A percentile compares a stretch with the other conserved stretches of the same genome.
Evolutionary conservation across 1,140 invertebrate species (phyloP).

Genomic region (Cheumatopsyche charites): DNA sequence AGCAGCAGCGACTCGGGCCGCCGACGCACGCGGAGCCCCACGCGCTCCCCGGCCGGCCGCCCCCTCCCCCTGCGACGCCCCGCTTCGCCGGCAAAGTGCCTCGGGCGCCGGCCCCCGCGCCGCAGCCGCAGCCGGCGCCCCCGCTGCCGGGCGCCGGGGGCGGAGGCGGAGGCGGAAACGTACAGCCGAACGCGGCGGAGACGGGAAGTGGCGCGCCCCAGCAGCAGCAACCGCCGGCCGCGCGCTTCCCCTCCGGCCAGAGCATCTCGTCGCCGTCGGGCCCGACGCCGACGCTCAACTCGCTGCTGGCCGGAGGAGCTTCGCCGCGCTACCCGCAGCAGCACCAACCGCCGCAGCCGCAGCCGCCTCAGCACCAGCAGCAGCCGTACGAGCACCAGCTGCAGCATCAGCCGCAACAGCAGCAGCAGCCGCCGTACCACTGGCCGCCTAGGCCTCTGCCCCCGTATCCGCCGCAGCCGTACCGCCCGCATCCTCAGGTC

Average conservation of each 20-base stretch:
- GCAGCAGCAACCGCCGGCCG: constrained; percentile 48
- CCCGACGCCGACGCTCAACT: constrained; percentile 90
- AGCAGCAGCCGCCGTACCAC: constrained; percentile 54
- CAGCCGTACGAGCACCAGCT: constrained; percentile 58
- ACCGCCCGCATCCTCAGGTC: constrained; percentile 51
- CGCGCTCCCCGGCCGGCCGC: constrained; percentile 64
- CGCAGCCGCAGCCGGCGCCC: constrained; percentile 49
- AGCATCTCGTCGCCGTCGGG: constrained; percentile 77
- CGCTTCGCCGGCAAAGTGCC: too few species aligned
- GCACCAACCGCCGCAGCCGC: constrained; percentile 64
- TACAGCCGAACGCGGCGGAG: constrained; percentile 55
- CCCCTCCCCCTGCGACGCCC: constrained; percentile 55
- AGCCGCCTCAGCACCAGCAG: constrained; percentile 58
- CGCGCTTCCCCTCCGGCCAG: constrained; percentile 69
- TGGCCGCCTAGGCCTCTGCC: constrained; percentile 57
- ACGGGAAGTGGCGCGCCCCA: constrained; percentile 41
- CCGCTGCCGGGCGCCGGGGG: constrained; percentile 50
- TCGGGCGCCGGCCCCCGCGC: constrained; percentile 3
- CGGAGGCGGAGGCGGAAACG: constrained; percentile 46
- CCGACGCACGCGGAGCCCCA: constrained; percentile 53
- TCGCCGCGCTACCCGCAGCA: constrained; percentile 59
- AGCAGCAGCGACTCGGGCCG: constrained; percentile 66
- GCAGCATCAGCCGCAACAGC: constrained; percentile 24
- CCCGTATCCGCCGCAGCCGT: constrained; percentile 60
- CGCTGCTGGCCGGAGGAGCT: constrained; percentile 78